These are phyloP conservation scores for Elmis aenea DNA, from an alignment of 2,888 invertebrate genomes.

Conservation along the genomic window DNA sequence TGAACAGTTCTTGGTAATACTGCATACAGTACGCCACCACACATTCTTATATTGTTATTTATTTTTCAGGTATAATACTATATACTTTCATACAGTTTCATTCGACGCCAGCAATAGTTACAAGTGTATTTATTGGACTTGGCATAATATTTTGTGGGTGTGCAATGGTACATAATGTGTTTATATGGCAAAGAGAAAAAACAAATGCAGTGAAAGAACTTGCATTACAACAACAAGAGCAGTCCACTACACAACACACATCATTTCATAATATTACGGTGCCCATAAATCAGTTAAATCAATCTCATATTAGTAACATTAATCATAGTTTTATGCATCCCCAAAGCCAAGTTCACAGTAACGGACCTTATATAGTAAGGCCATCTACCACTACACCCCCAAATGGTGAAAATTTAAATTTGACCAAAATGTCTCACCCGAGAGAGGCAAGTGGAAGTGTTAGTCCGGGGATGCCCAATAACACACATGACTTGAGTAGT, in stretches of 20 bases:
- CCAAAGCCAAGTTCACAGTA: slow-evolving; percentile 34
- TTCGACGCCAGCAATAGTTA: slow-evolving; percentile 86
- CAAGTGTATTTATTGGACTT: slow-evolving; percentile 83
- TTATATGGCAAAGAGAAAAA: slow-evolving; percentile 90
- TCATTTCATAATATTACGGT: slow-evolving; percentile 39
- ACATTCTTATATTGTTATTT: too few species aligned
- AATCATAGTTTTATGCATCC: slow-evolving; percentile 42
- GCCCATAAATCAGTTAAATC: slow-evolving; percentile 33
- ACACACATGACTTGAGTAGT: slow-evolving; percentile 56
- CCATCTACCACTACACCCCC: slow-evolving; percentile 59
- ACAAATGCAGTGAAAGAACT: slow-evolving; percentile 72
- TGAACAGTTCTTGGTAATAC: too few species aligned
- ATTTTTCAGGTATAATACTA: slow-evolving; percentile 75
- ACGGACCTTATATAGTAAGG: slow-evolving; percentile 57
- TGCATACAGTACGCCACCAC: too few species aligned
- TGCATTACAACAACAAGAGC: slow-evolving; percentile 39
- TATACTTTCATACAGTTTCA: slow-evolving; percentile 91
- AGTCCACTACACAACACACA: slow-evolving; percentile 30
- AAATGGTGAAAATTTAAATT: slow-evolving; percentile 36
- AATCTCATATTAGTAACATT: slow-evolving; percentile 40
- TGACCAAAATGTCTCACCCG: slow-evolving; percentile 37
- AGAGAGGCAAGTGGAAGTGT: slow-evolving; percentile 58
- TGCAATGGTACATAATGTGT: slow-evolving; percentile 91
- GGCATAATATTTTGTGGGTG: slow-evolving; percentile 90
- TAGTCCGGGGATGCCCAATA: slow-evolving; percentile 58